Evolutionary conservation across 2,888 invertebrate species (phyloP).

Genomic region (Drosophila anomelani): DNA sequence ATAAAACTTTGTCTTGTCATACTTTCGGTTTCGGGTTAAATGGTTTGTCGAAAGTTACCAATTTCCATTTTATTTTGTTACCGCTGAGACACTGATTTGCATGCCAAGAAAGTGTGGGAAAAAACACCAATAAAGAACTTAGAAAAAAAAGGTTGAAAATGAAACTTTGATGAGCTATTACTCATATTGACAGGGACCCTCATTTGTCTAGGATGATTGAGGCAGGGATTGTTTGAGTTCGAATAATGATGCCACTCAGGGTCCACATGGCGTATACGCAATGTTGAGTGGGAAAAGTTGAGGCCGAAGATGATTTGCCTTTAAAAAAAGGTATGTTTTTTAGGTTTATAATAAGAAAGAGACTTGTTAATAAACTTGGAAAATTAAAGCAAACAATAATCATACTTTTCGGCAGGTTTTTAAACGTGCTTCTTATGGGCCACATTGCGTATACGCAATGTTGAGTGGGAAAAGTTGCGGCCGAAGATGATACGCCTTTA

Average conservation of each 20-base stretch:
- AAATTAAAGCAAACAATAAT: not conserved
- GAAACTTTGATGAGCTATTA: conserved; percentile 76
- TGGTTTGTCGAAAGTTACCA: conserved; percentile 62
- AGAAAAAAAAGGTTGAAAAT: conserved; percentile 54
- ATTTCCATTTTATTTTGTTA: conserved; percentile 33
- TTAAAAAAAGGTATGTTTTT: conserved; percentile 7
- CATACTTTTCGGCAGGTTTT: too few relatives aligned
- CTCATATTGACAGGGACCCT: conserved; percentile 73
- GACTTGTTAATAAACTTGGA: not conserved
- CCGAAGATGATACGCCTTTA: conserved; percentile 3
- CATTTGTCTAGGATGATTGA: conserved; percentile 46
- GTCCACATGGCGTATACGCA: conserved; percentile 37
- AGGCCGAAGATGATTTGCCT: conserved; percentile 16
- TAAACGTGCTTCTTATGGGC: not conserved
- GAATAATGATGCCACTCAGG: conserved; percentile 11
- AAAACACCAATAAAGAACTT: conserved; percentile 11
- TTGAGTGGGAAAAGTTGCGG: conserved; percentile 26
- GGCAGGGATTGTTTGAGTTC: conserved; percentile 11
- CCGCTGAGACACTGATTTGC: conserved; percentile 33
- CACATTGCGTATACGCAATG: conserved; percentile 36
- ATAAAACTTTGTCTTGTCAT: conserved; percentile 40
- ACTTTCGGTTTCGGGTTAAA: conserved; percentile 46
- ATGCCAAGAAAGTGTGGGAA: conserved; percentile 41
- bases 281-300: conserved; percentile 26
- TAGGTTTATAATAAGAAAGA: not conserved